Evolutionary conservation across 1,140 invertebrate genomes (phyloP).

Genomic region (Leptestheria dahalacensis): DNA sequence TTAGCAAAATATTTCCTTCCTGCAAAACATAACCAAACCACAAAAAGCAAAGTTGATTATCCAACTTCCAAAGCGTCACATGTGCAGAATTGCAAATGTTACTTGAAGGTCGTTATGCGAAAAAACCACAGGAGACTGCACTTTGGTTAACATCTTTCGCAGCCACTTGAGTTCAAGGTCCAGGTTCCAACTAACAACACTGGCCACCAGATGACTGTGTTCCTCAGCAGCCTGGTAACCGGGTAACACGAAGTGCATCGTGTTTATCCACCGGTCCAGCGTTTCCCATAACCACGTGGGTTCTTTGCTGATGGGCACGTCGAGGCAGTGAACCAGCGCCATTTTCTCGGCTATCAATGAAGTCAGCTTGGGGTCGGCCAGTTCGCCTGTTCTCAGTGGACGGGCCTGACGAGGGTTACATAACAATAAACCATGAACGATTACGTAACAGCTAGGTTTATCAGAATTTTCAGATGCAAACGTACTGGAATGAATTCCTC

Average conservation of each 20-base stretch:
- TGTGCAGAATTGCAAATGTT: background rate
- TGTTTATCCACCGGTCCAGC: slow-evolving; percentile 29
- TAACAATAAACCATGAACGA: background rate
- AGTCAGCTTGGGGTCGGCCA: slow-evolving; percentile 57
- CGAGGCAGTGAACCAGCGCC: slow-evolving; percentile 74
- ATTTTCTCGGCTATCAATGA: slow-evolving; percentile 76
- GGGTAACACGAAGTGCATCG: background rate
- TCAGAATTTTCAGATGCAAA: no score
- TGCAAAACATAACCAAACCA: slow-evolving; percentile 39
- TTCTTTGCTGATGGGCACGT: slow-evolving; percentile 86
- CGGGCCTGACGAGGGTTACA: slow-evolving; percentile 43
- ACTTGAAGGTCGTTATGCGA: slow-evolving; percentile 57
- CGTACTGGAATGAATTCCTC: slow-evolving; percentile 88
- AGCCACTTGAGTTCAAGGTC: background rate
- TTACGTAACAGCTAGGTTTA: no score
- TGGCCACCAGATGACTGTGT: background rate
- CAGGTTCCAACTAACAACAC: background rate
- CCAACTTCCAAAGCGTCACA: background rate
- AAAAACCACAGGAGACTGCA: slow-evolving; percentile 71
- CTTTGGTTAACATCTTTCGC: slow-evolving; percentile 26
- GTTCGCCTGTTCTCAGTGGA: slow-evolving; percentile 57
- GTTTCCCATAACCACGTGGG: slow-evolving; percentile 86
- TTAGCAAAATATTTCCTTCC: slow-evolving; percentile 54
- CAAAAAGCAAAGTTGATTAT: background rate
- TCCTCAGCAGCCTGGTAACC: background rate